phyloP scores from a whole-genome alignment of 1,140 invertebrate species.

The Nymphalis io region DNA sequence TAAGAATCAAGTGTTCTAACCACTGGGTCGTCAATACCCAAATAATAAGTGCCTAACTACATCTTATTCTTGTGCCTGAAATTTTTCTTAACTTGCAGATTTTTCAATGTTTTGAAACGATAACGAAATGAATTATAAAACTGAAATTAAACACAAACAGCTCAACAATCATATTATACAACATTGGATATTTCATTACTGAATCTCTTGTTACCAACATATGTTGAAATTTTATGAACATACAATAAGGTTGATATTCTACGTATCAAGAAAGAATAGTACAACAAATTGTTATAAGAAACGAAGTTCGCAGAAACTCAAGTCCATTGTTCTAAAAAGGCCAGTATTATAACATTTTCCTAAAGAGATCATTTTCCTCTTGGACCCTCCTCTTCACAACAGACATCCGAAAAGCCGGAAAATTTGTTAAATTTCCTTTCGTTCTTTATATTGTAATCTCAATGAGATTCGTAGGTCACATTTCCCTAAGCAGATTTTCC shows the following conservation, averaged over 20 bases:
- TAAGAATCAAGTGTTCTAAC: too few relatives aligned
- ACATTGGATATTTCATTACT: too few relatives aligned
- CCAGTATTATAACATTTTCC: constrained; percentile 1
- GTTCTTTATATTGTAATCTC: constrained; percentile 13
- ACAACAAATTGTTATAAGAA: not conserved
- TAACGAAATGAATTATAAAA: too few relatives aligned
- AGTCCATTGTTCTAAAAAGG: not conserved
- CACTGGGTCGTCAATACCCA: too few relatives aligned
- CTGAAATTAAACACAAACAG: too few relatives aligned
- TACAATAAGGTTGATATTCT: not conserved
- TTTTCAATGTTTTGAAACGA: too few relatives aligned
- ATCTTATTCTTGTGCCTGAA: too few relatives aligned
- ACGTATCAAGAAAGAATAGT: not conserved
- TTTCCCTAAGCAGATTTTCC: constrained; percentile 10
- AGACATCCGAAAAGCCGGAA: constrained; percentile 25
- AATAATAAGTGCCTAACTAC: too few relatives aligned
- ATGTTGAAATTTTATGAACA: not conserved
- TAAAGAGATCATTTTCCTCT: constrained; percentile 7
- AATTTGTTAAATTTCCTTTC: constrained; percentile 22
- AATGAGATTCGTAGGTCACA: constrained; percentile 18
- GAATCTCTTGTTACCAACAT: too few relatives aligned
- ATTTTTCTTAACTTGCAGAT: too few relatives aligned
- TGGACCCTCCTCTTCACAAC: constrained; percentile 19
- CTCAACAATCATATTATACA: too few relatives aligned
- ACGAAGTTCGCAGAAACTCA: not conserved